Conservation (phyloP, 2,797 vertebrate genomes). For the Semotilus atromaculatus region DNA sequence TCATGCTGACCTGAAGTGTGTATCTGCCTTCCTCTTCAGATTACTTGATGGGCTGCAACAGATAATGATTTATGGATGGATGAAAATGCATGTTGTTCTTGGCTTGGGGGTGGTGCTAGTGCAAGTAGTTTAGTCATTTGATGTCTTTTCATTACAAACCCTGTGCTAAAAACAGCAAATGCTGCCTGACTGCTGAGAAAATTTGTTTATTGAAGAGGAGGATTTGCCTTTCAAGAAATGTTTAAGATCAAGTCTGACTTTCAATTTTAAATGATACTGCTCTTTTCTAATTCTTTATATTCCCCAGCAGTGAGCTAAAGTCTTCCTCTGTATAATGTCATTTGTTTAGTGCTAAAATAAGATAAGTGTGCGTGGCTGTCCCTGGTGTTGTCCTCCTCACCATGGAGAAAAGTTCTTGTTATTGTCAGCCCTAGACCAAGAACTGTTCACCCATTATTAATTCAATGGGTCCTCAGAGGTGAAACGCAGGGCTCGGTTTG, state of each 20-base stretch:
- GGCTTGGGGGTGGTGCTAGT: neutral
- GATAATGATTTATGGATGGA: slow-evolving; percentile 1
- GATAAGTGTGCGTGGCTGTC: neutral
- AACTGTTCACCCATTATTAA: slow-evolving; percentile 80
- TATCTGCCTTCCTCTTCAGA: neutral
- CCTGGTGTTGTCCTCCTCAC: slow-evolving; percentile 20
- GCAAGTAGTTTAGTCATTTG: neutral
- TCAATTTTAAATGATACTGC: neutral
- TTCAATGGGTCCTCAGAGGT: slow-evolving; percentile 76
- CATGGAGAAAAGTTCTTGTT: slow-evolving; percentile 46
- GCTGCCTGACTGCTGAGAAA: neutral
- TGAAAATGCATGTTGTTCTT: neutral
- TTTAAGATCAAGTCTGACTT: neutral
- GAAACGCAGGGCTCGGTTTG: slow-evolving; percentile 73
- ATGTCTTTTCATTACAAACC: neutral
- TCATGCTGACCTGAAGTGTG: neutral
- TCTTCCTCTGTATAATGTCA: neutral
- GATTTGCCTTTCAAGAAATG: neutral
- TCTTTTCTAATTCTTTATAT: neutral
- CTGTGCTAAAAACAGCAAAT: neutral
- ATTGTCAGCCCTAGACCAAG: slow-evolving; percentile 64
- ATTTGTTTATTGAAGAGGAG: neutral
- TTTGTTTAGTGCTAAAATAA: slow-evolving; percentile 13
- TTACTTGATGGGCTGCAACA: neutral
- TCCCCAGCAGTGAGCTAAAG: neutral